Evolutionary conservation across 2,888 invertebrate genomes (phyloP).

Genomic region (Drosophila kanekoi): DNA sequence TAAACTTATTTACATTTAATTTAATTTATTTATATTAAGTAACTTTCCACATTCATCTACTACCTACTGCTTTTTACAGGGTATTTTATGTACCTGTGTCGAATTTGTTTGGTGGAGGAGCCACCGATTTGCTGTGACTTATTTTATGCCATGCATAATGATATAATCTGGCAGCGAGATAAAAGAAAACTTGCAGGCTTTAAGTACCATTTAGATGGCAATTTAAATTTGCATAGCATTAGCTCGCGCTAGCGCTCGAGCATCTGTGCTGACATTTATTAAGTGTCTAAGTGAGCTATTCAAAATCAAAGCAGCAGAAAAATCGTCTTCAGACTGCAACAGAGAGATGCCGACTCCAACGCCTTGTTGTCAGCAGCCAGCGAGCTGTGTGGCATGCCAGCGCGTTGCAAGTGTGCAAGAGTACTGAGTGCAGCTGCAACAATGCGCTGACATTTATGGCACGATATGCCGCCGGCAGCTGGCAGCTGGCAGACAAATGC

Average conservation of each 20-base stretch:
- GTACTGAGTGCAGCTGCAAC: slow-evolving; percentile 56
- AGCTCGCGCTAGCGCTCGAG: slow-evolving; percentile 9
- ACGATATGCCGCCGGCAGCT: slow-evolving; percentile 65
- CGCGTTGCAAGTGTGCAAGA: slow-evolving; percentile 20
- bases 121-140: slow-evolving; percentile 40
- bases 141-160: slow-evolving; percentile 55
- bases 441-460: slow-evolving; percentile 74
- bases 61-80: neutral
- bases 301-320: slow-evolving; percentile 75
- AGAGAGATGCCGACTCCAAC: neutral
- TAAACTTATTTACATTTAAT: too few species aligned
- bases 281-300: slow-evolving; percentile 72
- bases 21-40: too few species aligned
- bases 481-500: slow-evolving; percentile 71
- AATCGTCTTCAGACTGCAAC: slow-evolving; percentile 47
- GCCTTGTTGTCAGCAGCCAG: slow-evolving; percentile 52
- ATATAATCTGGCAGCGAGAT: slow-evolving; percentile 57
- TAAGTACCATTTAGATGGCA: slow-evolving; percentile 43
- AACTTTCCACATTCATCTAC: neutral
- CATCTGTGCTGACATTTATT: slow-evolving; percentile 62
- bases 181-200: slow-evolving; percentile 49
- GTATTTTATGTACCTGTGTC: neutral
- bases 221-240: slow-evolving; percentile 74
- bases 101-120: slow-evolving; percentile 1
- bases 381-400: slow-evolving; percentile 23